Evolutionary conservation across 2,888 invertebrate species (phyloP).

Genomic region (Sialis fuliginosa): DNA sequence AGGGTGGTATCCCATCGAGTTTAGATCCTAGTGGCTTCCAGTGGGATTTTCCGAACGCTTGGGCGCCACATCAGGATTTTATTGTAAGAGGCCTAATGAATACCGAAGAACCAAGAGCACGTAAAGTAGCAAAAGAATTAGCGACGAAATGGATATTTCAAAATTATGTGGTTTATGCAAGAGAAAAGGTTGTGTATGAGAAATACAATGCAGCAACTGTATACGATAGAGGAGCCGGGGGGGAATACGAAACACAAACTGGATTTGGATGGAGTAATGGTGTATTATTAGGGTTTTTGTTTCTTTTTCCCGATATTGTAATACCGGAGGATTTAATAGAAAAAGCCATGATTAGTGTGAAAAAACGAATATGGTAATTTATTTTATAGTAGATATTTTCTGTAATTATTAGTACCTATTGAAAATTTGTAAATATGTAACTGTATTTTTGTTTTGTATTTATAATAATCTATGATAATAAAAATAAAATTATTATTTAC

Average conservation of each 20-base stretch:
- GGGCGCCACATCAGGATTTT: slow-evolving; percentile 68
- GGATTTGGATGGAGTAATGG: slow-evolving; percentile 76
- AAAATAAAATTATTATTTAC: too few relatives aligned
- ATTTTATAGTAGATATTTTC: too few relatives aligned
- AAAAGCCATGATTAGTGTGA: too few relatives aligned
- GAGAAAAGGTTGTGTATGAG: slow-evolving; percentile 52
- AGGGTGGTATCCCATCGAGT: slow-evolving; percentile 55
- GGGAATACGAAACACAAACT: slow-evolving; percentile 57
- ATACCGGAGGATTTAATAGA: too few relatives aligned
- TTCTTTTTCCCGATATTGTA: slow-evolving; percentile 12
- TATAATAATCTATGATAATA: too few relatives aligned
- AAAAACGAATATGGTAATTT: too few relatives aligned
- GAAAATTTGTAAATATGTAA: too few relatives aligned
- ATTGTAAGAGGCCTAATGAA: slow-evolving; percentile 48
- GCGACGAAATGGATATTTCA: slow-evolving; percentile 52
- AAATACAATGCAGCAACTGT: slow-evolving; percentile 45
- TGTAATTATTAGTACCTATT: too few relatives aligned
- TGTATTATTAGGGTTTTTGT: slow-evolving; percentile 55
- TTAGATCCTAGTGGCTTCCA: slow-evolving; percentile 47
- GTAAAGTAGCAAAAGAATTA: slow-evolving; percentile 38
- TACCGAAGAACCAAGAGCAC: slow-evolving; percentile 34
- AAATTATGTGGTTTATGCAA: slow-evolving; percentile 43
- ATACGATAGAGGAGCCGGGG: slow-evolving; percentile 55
- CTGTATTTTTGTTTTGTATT: too few relatives aligned
- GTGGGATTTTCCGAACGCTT: slow-evolving; percentile 73